A percentile compares a stretch with the other conserved stretches of the same genome.
Evolutionary conservation across 2,113 vertebrate genomes (phyloP).

Genomic region (Cryptoleucopteryx plumbea): DNA sequence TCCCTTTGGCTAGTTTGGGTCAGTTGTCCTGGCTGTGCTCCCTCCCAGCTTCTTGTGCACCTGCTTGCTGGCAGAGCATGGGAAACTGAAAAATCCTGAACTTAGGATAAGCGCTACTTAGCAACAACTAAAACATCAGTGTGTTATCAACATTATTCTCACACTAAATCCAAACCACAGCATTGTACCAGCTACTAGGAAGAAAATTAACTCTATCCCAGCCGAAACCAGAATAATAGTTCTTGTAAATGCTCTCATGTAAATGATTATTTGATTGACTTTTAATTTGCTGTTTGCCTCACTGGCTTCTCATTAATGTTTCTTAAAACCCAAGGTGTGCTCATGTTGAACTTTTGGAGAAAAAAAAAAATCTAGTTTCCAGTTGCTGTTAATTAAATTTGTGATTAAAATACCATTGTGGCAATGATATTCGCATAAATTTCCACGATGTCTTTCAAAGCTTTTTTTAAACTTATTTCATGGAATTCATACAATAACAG

Average conservation of each 20-base stretch:
- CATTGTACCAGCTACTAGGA: too few species aligned
- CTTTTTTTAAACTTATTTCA: neutral
- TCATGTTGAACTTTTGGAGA: neutral
- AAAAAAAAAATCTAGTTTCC: neutral
- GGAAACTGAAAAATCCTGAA: too few species aligned
- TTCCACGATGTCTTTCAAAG: neutral
- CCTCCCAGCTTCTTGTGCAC: too few species aligned
- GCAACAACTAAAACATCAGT: too few species aligned
- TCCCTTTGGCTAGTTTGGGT: too few species aligned
- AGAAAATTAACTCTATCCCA: too few species aligned
- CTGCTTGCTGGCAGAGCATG: too few species aligned
- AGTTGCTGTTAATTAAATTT: neutral
- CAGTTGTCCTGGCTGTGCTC: too few species aligned
- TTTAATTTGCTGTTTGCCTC: neutral
- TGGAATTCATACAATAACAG: neutral
- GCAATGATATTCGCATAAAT: neutral
- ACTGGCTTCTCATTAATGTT: neutral
- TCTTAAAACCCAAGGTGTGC: neutral
- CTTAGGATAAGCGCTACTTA: too few species aligned
- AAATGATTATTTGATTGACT: neutral
- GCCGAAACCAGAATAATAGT: neutral
- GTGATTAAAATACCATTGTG: neutral
- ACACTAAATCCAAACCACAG: too few species aligned
- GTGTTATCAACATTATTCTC: too few species aligned
- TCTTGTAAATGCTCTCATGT: neutral